Percentiles rank a stretch among this genome's conserved stretches.
These are phyloP conservation scores for Gasteruption jaculator DNA, from an alignment of 2,888 invertebrate species.

Conservation along the genomic window DNA sequence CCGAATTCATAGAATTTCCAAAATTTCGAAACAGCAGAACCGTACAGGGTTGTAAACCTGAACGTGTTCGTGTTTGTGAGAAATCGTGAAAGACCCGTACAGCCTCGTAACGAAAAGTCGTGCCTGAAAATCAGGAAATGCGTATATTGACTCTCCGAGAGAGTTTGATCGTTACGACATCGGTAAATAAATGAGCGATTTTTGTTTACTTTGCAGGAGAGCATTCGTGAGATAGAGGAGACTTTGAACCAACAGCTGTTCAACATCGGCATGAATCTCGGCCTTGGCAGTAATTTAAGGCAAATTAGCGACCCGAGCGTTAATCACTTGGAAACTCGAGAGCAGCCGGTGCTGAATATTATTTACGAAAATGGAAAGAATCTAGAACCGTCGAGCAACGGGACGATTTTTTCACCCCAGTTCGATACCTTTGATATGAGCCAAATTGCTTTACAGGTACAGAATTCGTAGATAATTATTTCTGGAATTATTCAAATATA, in stretches of 20 bases:
- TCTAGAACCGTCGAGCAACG: constrained; percentile 28
- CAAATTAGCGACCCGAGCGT: constrained; percentile 24
- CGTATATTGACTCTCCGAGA: too few species aligned
- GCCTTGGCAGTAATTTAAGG: constrained; percentile 26
- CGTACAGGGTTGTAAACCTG: too few species aligned
- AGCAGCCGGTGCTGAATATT: constrained; percentile 36
- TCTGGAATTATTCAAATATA: neutral
- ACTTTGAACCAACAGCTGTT: constrained; percentile 49
- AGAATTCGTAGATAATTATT: constrained; percentile 8
- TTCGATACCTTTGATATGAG: constrained; percentile 43
- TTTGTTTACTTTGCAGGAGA: constrained; percentile 38
- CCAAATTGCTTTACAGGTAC: constrained; percentile 38
- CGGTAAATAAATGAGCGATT: too few species aligned
- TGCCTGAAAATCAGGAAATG: too few species aligned
- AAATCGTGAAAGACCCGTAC: too few species aligned
- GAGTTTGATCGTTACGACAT: too few species aligned
- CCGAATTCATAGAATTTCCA: too few species aligned
- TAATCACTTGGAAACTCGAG: constrained; percentile 20
- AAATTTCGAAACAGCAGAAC: too few species aligned
- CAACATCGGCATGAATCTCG: constrained; percentile 41
- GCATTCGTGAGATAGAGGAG: constrained; percentile 49
- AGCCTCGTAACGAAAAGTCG: too few species aligned
- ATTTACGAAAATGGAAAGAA: constrained; percentile 37
- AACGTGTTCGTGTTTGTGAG: too few species aligned
- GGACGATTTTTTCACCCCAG: constrained; percentile 34